Evolutionary conservation across 2,888 invertebrate genomes (phyloP).

Genomic region (Uloborus plumipes): DNA sequence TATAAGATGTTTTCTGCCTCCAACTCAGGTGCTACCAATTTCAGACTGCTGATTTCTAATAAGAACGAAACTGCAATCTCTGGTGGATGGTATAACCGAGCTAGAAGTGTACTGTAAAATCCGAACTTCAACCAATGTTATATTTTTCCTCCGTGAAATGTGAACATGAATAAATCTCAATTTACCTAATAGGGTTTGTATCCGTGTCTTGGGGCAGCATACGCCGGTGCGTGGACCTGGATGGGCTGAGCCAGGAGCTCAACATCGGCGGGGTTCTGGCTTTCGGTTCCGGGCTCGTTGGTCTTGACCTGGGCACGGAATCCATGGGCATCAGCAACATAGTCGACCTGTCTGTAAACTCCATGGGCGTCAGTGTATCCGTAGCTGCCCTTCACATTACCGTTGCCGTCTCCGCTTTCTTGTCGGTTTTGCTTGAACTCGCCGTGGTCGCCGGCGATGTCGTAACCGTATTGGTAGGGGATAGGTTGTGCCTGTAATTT

Average conservation of each 20-base stretch:
- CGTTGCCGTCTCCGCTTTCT: constrained; percentile 58
- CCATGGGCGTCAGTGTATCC: constrained; percentile 56
- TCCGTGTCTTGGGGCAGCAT: constrained; percentile 34
- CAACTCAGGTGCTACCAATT: no score
- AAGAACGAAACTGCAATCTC: no score
- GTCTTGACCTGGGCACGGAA: constrained; percentile 61
- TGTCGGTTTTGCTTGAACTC: constrained; percentile 55
- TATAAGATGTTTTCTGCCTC: no score
- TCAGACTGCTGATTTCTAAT: no score
- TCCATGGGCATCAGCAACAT: constrained; percentile 61
- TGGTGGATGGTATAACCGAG: no score
- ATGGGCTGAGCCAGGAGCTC: constrained; percentile 51
- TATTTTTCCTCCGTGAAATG: no score
- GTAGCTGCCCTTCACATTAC: constrained; percentile 60
- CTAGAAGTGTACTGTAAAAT: no score
- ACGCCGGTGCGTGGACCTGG: constrained; percentile 31
- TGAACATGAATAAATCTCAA: neutral
- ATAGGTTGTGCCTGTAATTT: constrained; percentile 48
- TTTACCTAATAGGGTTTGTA: constrained; percentile 47
- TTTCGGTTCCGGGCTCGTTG: constrained; percentile 64
- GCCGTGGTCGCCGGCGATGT: constrained; percentile 61
- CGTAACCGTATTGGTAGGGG: constrained; percentile 62
- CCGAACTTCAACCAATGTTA: no score
- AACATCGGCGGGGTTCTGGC: constrained; percentile 62
- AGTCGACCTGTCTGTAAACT: constrained; percentile 60